Evolutionary conservation across 2,888 invertebrate genomes (phyloP), one percentile per base, ranked within the genome.

Genomic region (Lochmaea crataegi): DNA sequence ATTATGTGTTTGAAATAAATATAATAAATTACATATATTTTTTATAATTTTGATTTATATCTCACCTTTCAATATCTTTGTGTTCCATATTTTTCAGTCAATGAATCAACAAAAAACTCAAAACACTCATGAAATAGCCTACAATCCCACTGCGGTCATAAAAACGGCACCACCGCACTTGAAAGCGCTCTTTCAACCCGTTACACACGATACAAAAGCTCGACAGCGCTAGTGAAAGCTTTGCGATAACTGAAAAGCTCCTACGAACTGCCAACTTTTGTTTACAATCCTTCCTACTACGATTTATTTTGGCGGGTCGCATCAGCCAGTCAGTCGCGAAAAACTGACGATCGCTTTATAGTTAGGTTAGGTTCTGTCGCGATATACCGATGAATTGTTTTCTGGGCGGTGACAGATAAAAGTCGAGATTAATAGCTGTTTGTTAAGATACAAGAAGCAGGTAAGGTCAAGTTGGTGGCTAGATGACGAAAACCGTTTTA

Each of bases 381-480:
- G 18, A 63, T 16, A 42, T 42, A 22, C 61, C 9, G 38, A 42
- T 41, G 41, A 12, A 63, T 63, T 63, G 61, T 63, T 63, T 63
- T 63, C 61, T 41, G 61, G 41, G 42, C 42, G 61, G 61, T 4
- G 16, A 38, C 41, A 61, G 61, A 38, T 41, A 42, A 16, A 26
- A 32, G 58, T 32, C 58, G 58, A 11, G 32, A 32, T 58, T 11
- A 32, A 32, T 6, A n/a, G 12, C 32, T 1, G 22, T 18, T 38
- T 11, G 18, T 58, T 63, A 2, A 38, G 38, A 41, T 42, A 18
- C 41, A 63, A 18, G 61, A 63, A 41, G 42, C 38, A 63, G 61
- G 61, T 63, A 42, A 63, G 61, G 61, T 63, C 61, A 63, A 63
- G 41, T 10, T 58, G 58, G 58, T 58, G 58, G n/a, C n/a, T n/a